phyloP scores from a whole-genome alignment of 1,140 invertebrate genomes.

The Oppia nitens region DNA sequence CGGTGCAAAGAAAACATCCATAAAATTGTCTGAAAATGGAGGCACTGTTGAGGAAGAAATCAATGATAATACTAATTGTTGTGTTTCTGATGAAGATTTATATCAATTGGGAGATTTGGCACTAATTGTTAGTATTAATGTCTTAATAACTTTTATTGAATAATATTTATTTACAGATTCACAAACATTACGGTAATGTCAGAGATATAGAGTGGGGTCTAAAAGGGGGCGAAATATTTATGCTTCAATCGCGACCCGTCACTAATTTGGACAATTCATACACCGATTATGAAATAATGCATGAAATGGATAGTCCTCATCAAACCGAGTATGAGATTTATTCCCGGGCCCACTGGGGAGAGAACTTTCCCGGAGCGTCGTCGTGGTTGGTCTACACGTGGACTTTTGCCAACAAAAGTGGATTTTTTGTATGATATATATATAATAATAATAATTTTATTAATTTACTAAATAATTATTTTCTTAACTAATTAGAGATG shows the following conservation, averaged over 20 bases:
- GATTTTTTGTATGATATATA: neutral
- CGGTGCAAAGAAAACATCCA: constrained; percentile 1
- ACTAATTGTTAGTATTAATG: neutral
- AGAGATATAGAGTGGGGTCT: constrained; percentile 22
- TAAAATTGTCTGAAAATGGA: neutral
- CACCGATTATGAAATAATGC: constrained; percentile 18
- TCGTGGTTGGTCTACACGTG: constrained; percentile 1
- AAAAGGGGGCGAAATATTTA: neutral
- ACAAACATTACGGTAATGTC: constrained; percentile 1
- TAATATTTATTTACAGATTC: too few relatives aligned
- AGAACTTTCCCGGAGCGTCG: constrained; percentile 7
- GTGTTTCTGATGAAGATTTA: constrained; percentile 10
- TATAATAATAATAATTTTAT: too few relatives aligned
- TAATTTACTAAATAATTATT: too few relatives aligned
- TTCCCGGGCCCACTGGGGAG: constrained; percentile 18
- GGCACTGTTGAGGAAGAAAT: neutral
- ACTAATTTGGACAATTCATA: constrained; percentile 10
- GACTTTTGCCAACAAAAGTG: neutral
- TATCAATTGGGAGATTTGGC: constrained; percentile 4
- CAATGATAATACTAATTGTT: constrained; percentile 4
- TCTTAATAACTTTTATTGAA: too few relatives aligned
- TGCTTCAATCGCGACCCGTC: constrained; percentile 19
- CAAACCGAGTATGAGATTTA: constrained; percentile 14
- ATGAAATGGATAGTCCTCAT: constrained; percentile 16
- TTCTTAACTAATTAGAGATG: constrained; percentile 1